Evolutionary conservation across 1,140 invertebrate genomes (phyloP), one percentile per base, ranked within the genome.

Genomic region (Nymphalis io): DNA sequence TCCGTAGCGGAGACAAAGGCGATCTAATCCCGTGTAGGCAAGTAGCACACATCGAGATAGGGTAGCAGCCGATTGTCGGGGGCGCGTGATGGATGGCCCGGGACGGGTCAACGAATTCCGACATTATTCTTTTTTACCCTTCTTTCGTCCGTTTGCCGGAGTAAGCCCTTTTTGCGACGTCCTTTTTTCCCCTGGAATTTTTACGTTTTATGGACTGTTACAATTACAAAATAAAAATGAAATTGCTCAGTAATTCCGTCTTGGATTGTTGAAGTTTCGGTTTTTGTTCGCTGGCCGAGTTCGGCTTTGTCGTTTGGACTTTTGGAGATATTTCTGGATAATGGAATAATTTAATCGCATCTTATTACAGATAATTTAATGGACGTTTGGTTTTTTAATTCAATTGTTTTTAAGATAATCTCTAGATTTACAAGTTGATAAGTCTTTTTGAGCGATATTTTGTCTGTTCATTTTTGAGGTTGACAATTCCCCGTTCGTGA

Each of bases 31-130:
- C 75, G 73, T 77, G 77, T 81, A 84, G 81, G 77, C 76, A 74
- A 76, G 84, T 80, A 82, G 80, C 85, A 83, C 82, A 88, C 79
- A 84, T 88, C 85, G 77, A 78, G 74, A 75, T 81, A 78, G 82
- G 82, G 78, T 74, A 8, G 15, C 44, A 79, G 82, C 81, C 84
- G 85, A 87, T 85, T 83, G 85, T 83, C 83, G 82, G 68, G 78
- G 83, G 85, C 82, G 78, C 89, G 93, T 94, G 93, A 94, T 94
- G 93, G 94, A 95, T 95, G 92, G 93, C 93, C 91, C 92, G 93
- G 93, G 92, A 93, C 93, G 94, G 94, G 94, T 95, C 94, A 94
- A 94, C 94, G 94, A 94, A 94, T 94, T 94, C 93, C 93, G 93
- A 94, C 93, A 94, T 95, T 94, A 94, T 94, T 95, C 94, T 94